Percentiles rank a stretch among this genome's conserved stretches.
Evolutionary conservation across 1,140 invertebrate species (phyloP).

Genomic region (Drosophila serrata): DNA sequence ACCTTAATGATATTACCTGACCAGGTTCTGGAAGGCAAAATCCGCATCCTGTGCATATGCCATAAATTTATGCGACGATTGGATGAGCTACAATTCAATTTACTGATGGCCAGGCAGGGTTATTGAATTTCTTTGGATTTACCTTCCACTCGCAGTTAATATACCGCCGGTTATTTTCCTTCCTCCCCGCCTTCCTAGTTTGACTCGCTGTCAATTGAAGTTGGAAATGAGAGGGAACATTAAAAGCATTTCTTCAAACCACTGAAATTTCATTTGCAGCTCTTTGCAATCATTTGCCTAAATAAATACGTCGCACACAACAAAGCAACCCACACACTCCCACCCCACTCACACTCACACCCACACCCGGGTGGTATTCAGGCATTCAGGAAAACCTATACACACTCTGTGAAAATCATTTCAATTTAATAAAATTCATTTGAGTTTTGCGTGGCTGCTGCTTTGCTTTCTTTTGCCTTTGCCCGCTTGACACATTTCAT

Average conservation of each 20-base stretch:
- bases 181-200: constrained; percentile 9
- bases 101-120: constrained; percentile 50
- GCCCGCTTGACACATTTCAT: constrained; percentile 29
- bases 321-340: constrained; percentile 3
- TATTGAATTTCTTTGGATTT: constrained; percentile 74
- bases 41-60: constrained; percentile 55
- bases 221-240: neutral
- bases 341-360: no score
- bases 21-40: constrained; percentile 10
- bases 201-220: constrained; percentile 16
- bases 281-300: constrained; percentile 52
- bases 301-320: constrained; percentile 50
- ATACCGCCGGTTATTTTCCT: constrained; percentile 12
- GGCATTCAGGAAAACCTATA: constrained; percentile 10
- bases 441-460: constrained; percentile 48
- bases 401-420: constrained; percentile 40
- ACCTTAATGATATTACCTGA: constrained; percentile 71
- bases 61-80: constrained; percentile 78
- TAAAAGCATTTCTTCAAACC: constrained; percentile 36
- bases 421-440: constrained; percentile 69
- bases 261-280: constrained; percentile 64
- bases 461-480: constrained; percentile 34
- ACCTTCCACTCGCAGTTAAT: constrained; percentile 9
- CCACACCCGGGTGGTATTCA: neutral
- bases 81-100: constrained; percentile 76